phyloP scores from a whole-genome alignment of 2,888 invertebrate genomes.

The Gandaritis pyraliata region DNA sequence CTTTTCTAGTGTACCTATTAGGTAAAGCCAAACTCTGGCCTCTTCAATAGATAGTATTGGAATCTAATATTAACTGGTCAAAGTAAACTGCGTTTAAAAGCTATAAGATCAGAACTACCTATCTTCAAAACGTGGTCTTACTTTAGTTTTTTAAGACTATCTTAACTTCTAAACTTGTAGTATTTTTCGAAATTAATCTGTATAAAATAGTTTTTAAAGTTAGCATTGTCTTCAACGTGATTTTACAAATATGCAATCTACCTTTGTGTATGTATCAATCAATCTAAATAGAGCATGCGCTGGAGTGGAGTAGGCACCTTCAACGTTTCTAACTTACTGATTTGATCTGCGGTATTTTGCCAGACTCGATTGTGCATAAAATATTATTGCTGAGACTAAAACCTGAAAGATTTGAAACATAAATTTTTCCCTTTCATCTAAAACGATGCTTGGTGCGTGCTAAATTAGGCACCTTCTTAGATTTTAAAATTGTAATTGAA shows the following conservation, averaged over 20 bases:
- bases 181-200: constrained; percentile 21
- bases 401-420: neutral
- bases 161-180: constrained; percentile 34
- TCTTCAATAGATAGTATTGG: constrained; percentile 31
- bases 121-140: constrained; percentile 30
- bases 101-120: constrained; percentile 18
- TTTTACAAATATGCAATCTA: constrained; percentile 1
- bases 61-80: constrained; percentile 23
- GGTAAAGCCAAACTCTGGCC: constrained; percentile 5
- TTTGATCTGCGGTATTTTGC: neutral
- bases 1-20: constrained; percentile 1
- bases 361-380: neutral
- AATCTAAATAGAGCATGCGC: neutral
- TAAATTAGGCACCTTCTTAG: constrained; percentile 17
- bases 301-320: neutral
- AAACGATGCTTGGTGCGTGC: constrained; percentile 26
- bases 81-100: constrained; percentile 30
- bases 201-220: constrained; percentile 5
- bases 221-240: neutral
- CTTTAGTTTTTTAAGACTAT: constrained; percentile 30
- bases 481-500: constrained; percentile 19
- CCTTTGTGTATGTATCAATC: neutral
- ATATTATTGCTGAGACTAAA: constrained; percentile 6
- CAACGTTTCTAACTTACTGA: too few relatives aligned
- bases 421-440: constrained; percentile 16